Evolutionary conservation across 2,113 vertebrate species (phyloP).

Genomic region (sheep (Ovis aries)): DNA sequence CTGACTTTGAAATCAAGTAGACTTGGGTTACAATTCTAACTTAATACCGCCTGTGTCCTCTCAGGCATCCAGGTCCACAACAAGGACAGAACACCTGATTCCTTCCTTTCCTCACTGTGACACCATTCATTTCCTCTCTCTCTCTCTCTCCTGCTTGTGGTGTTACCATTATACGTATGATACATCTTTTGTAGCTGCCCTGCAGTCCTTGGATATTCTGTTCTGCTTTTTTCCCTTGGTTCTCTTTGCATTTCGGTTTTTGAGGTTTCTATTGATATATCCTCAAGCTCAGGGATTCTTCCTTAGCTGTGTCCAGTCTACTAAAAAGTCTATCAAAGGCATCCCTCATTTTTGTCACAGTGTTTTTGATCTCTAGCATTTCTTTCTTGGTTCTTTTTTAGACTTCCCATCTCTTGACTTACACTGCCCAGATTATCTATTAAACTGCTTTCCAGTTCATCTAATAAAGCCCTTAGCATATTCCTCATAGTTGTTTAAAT

Average conservation of each 20-base stretch:
- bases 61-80: background rate
- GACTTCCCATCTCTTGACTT: background rate
- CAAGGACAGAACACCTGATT: background rate
- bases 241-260: background rate
- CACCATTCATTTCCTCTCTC: background rate
- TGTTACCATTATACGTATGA: rapidly evolving
- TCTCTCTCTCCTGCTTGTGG: background rate
- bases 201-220: background rate
- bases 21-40: background rate
- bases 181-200: background rate
- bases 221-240: background rate
- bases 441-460: background rate
- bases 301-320: background rate
- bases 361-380: background rate
- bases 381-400: background rate
- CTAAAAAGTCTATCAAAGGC: background rate
- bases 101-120: background rate
- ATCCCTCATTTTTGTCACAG: background rate
- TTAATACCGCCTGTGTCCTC: background rate
- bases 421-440: background rate
- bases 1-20: background rate
- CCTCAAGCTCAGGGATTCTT: background rate
- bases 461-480: background rate
- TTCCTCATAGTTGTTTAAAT: background rate
- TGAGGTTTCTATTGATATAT: background rate